Base-by-base conservation (phyloP, 2,888 invertebrate species). In the Tricholauxania praeusta region DNA sequence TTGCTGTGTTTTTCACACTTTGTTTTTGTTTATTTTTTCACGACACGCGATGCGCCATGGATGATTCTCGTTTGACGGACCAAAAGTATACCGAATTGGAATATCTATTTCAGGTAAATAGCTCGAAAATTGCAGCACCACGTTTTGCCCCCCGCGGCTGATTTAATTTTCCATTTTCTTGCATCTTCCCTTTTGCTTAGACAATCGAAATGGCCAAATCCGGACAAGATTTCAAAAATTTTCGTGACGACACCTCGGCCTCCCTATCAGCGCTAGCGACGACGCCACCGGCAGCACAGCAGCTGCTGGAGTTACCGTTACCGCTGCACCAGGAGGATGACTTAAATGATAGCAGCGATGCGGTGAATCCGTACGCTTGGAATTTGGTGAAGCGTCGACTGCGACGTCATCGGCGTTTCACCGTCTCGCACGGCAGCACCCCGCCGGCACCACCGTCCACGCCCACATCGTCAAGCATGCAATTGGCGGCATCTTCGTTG, bases 381-480 rank as follows among this genome's bases (percentile, higher is more conserved):
- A 78, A 76, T 70, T 59, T 78, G 52, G 78, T 79, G 10, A 79
- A 78, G 71, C 76, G 75, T 49, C 77, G 79, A 6, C 68, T 71
- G 73, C 76, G 76, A 47, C 77, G 77, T 51, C 79, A 77, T 75
- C 85, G 84, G 70, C 85, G 84, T 72, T 85, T 85, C 74, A 84
- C 84, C 72, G 83, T 84, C 74, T 84, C 85, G 74, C 84, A 85
- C 74, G 80, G 80, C 48, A 83, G 76, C 19, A 65, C 78, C 19
- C 84, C 82, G 60, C 82, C 84, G 65, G 85, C 84, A 76, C 84
- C 84, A 76, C 84, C 84, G 72, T 84, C 84, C 78, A 84, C 84
- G 73, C 84, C 84, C 67, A 84, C 84, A 66, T 80, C 85, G 72
- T 76, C 85, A 60, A 85, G 80, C 76, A 82, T 78, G 77, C 77